Conservation (phyloP, 2,888 invertebrate genomes). For the Xanthorhoe spadicearia region DNA sequence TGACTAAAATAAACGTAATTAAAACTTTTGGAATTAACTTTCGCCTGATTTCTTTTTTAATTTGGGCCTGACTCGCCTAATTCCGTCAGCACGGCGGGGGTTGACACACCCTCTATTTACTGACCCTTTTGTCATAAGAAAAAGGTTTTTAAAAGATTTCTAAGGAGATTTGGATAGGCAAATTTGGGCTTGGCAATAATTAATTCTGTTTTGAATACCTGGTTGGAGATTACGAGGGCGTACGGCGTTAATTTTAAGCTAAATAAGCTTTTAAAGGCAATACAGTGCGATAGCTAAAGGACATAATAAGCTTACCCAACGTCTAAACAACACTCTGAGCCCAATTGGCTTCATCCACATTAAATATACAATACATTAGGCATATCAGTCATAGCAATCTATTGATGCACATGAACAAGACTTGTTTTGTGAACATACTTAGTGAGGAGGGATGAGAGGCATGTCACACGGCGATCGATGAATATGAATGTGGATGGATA, state of each 20-base stretch:
- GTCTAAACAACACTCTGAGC: too few relatives aligned
- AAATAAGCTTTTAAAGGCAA: background rate
- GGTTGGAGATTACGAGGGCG: slow-evolving; percentile 24
- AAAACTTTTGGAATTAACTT: slow-evolving; percentile 81
- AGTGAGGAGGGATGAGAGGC: too few relatives aligned
- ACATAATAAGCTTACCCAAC: too few relatives aligned
- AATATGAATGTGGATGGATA: too few relatives aligned
- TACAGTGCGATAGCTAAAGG: too few relatives aligned
- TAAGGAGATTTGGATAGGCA: slow-evolving; percentile 40
- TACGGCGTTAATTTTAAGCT: background rate
- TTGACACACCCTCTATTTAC: slow-evolving; percentile 76
- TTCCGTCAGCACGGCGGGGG: slow-evolving; percentile 77
- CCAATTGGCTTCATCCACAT: too few relatives aligned
- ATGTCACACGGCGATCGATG: too few relatives aligned
- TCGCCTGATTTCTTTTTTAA: slow-evolving; percentile 83
- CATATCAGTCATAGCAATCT: too few relatives aligned
- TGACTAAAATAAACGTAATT: slow-evolving; percentile 83
- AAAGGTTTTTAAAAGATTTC: slow-evolving; percentile 54
- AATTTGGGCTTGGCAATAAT: slow-evolving; percentile 43
- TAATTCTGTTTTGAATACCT: slow-evolving; percentile 44
- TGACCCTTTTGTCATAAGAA: slow-evolving; percentile 70
- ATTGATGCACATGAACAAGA: too few relatives aligned
- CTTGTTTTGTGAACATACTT: too few relatives aligned
- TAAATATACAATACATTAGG: too few relatives aligned
- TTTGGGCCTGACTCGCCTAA: slow-evolving; percentile 77